Evolutionary conservation across 2,113 vertebrate species (phyloP), one percentile per base, ranked within the genome.

Genomic region (Indicator indicator): DNA sequence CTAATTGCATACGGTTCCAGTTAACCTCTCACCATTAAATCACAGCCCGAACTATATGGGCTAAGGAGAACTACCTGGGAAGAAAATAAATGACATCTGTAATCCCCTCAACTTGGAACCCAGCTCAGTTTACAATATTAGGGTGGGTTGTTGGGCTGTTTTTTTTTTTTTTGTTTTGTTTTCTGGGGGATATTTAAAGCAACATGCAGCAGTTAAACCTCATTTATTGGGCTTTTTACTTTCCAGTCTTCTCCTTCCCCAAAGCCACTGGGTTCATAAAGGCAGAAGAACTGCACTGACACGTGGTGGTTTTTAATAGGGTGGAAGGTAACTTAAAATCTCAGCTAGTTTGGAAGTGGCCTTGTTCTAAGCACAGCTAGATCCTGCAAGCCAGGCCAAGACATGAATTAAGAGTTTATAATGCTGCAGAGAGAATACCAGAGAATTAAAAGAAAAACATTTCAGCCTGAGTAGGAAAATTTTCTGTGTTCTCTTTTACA

Each of bases 401-500:
- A 52, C 65, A 63, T 48, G 72, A 83, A 93, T 89, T 95, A 58
- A 42, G 75, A 81, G 89, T 90, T 88, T 93, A 93, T 94, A 93
- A 52, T 12, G 52, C 83, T 89, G 84, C 85, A 70, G 90, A 94
- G 95, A 95, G 86, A 94, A 92, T 84, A 92, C 73, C 60, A 55
- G 74, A 72, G 88, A 97, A 96, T 73, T 86, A 90, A 83, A 97
- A 97, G 95, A 85, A 93, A 97, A 97, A 96, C 91, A 93, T 96
- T 97, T 90, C 85, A 32, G 85, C 82, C 73, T 38, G 91, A 88
- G 91, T 67, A 94, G 86, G 94, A 90, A 96, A 97, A 65, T 95
- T 94, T 82, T 94, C 89, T 89, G 88, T 91, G 76, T 97, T 96
- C 94, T 95, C 27, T 95, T 96, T 96, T 94, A 93, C 77, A 96